Base-by-base conservation (phyloP, 2,888 invertebrate species). In the Pseudanteris insignis region DNA sequence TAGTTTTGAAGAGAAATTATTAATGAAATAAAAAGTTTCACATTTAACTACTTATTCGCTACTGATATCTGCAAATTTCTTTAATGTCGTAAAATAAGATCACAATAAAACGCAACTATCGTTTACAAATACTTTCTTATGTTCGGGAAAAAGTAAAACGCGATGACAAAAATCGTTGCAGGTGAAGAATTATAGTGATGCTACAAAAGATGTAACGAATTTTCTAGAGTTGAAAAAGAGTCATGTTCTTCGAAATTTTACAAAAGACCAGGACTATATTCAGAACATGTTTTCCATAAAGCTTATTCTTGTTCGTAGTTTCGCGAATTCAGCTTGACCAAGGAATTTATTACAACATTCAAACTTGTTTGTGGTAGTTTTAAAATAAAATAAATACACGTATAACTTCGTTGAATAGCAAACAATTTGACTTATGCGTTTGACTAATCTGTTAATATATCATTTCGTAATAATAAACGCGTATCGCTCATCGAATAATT, bases 71-170 rank as follows among this genome's bases (percentile, higher is more conserved):
- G 18, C 18, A 6, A 18, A 18, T 4, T 6, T 18, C 6, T n/a
- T n/a, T n/a, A n/a, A n/a, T 43, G 33, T 33, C 9, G 25, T 37
- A 28, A 54, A 37, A 58, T 46, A 46, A 30, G 43, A 58, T 58
- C 24, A 54, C 50, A 63, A 58, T 40, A 24, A 30, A 41, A 58
- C 46, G 44, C 43, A 57, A 48, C 57, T 57, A 62, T 60, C 48
- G 63, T 53, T 57, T 51, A 28, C 32, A 44, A 55, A 59, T n/a
- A n/a, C 44, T 61, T 63, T 48, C 32, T 28, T 48, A 29, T 37
- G 38, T 44, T 38, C 32, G 29, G 43, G 30, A 57, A 30, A 53
- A 57, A 62, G 47, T 38, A 26, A 51, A 34, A 26, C 11, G 36
- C 36, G 40, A 48, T 21, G 41, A 21, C 26, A 41, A 44, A 43